Evolutionary conservation across 2,888 invertebrate species (phyloP), one percentile per base, ranked within the genome.

Genomic region (Acronicta aceris): DNA sequence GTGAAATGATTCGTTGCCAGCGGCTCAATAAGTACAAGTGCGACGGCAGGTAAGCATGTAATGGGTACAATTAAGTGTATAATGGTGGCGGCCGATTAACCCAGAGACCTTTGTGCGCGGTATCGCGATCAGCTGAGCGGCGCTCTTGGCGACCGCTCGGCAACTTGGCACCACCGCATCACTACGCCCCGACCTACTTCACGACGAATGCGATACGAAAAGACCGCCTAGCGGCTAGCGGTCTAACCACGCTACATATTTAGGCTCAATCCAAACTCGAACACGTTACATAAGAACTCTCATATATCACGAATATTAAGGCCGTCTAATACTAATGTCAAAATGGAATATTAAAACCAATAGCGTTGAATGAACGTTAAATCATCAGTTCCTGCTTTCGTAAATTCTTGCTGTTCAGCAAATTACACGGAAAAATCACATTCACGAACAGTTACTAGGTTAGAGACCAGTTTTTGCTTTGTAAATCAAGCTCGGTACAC

Each of bases 61-160:
- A 78, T 74, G 67, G 54, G 72, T 79, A 81, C 82, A 84, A 83
- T 85, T 81, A 85, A 82, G 81, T 80, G 68, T 67, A 72, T 83
- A 84, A 85, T 81, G 77, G 78, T 78, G 74, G 71, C 70, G 81
- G 60, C 78, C 85, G 78, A 89, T 89, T 92, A 90, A 91, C 93
- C 91, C 76, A 89, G 81, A 92, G 91, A 93, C 93, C 92, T 93
- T 92, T 93, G 85, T 79, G 81, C 82, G 81, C 79, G 81, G 79
- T 87, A 88, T 88, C 88, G 84, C 86, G 89, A 89, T 89, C 91
- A 90, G 89, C 89, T 88, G 89, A 86, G 87, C 81, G 73, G 65
- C 75, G 76, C 74, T 77, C 73, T 86, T 84, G 86, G 86, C 85
- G 80, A 71, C 76, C 71, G 77, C 71, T 61, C 71, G 77, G 76